Evolutionary conservation across 2,888 invertebrate species (phyloP).

Genomic region (Sarcophaga caerulescens): DNA sequence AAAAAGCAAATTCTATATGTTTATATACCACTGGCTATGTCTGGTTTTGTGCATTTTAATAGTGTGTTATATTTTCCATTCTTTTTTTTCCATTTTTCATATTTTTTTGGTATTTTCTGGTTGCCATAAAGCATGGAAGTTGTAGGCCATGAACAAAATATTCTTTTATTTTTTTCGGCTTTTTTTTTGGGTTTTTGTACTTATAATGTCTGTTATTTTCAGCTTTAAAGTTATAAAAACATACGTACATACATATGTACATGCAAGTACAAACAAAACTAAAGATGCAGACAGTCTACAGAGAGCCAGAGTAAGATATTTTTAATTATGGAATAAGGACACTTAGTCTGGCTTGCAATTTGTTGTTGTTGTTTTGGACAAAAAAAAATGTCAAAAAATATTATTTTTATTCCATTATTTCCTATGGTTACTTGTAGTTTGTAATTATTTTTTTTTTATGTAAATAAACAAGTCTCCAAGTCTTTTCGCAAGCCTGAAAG

Average conservation of each 20-base stretch:
- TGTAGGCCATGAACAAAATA: constrained; percentile 67
- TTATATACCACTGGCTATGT: constrained; percentile 42
- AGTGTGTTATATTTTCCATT: constrained; percentile 27
- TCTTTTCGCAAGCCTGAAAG: constrained; percentile 49
- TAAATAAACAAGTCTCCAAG: neutral
- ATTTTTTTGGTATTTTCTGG: neutral
- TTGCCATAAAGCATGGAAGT: constrained; percentile 52
- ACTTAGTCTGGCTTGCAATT: constrained; percentile 66
- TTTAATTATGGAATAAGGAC: constrained; percentile 72
- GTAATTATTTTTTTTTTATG: neutral
- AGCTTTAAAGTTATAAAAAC: constrained; percentile 44
- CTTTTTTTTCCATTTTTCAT: neutral
- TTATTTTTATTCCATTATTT: neutral
- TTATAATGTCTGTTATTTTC: constrained; percentile 46
- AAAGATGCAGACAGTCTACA: constrained; percentile 24
- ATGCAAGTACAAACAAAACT: constrained; percentile 2
- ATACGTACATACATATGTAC: neutral
- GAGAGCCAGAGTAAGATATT: constrained; percentile 41
- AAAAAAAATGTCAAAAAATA: constrained; percentile 39
- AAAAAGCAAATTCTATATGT: constrained; percentile 42
- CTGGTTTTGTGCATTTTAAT: constrained; percentile 53
- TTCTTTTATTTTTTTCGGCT: constrained; percentile 28
- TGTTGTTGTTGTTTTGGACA: constrained; percentile 10
- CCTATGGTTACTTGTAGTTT: neutral
- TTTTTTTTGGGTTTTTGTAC: constrained; percentile 21